phyloP scores from a whole-genome alignment of 2,888 invertebrate genomes.

The Fabriciana adippe region DNA sequence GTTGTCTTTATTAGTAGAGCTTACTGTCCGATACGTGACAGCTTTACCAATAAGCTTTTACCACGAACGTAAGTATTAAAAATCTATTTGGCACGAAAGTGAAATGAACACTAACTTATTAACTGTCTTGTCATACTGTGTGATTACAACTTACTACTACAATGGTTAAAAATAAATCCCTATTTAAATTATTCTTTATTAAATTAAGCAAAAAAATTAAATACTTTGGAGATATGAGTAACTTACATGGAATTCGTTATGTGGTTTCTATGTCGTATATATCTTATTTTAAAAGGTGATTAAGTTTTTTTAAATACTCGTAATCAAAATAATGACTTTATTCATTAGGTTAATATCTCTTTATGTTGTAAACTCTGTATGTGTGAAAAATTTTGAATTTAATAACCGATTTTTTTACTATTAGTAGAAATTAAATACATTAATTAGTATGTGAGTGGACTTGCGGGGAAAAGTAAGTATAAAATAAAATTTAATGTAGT shows the following conservation, averaged over 20 bases:
- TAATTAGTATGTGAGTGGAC: no score
- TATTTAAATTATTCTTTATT: constrained; percentile 18
- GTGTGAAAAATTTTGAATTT: no score
- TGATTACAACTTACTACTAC: background rate
- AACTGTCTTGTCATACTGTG: background rate
- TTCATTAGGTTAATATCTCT: background rate
- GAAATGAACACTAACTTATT: background rate
- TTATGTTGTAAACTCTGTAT: no score
- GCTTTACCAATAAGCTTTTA: constrained; percentile 7
- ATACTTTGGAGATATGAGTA: constrained; percentile 65
- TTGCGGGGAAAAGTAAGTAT: no score
- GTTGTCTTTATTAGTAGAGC: background rate
- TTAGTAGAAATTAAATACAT: no score
- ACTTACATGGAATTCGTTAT: constrained; percentile 25
- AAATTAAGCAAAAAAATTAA: constrained; percentile 53
- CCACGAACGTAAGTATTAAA: background rate
- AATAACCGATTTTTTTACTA: no score
- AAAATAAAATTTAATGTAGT: no score
- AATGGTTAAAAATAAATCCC: background rate
- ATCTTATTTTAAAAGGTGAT: constrained; percentile 1
- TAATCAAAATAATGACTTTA: background rate
- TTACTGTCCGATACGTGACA: background rate
- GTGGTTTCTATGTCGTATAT: constrained; percentile 6
- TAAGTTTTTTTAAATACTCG: background rate
- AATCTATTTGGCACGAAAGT: background rate